Conservation (phyloP, 2,113 vertebrate genomes). For the Regulus satrapa region DNA sequence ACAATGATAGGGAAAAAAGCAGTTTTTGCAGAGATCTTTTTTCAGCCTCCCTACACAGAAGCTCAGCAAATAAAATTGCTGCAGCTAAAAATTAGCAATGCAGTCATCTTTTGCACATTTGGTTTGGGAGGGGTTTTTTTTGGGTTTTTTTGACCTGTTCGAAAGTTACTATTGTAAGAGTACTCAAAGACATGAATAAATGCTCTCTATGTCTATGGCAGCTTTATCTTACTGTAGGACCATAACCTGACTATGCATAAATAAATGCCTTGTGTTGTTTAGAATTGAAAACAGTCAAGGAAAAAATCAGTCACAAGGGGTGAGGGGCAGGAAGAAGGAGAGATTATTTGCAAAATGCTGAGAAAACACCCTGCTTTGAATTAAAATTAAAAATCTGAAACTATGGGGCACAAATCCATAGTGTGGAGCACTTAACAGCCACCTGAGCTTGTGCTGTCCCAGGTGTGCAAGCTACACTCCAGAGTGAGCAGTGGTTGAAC, state of each 20-base stretch:
- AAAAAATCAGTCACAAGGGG: not conserved
- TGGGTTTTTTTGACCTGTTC: not conserved
- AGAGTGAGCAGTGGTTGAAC: not conserved
- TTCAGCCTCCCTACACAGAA: not conserved
- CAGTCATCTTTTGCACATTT: not conserved
- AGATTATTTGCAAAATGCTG: not conserved
- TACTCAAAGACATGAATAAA: not conserved
- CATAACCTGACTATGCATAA: not conserved
- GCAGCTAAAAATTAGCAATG: constrained; percentile 2
- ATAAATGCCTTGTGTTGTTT: not conserved
- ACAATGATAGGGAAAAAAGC: not conserved
- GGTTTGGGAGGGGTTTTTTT: not conserved
- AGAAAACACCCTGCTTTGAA: not conserved
- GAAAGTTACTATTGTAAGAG: not conserved
- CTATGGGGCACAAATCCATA: not conserved
- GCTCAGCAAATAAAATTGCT: not conserved
- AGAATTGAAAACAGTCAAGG: not conserved
- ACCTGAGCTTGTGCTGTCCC: not conserved
- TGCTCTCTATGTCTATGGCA: not conserved
- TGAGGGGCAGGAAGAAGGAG: not conserved
- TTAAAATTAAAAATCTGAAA: not conserved
- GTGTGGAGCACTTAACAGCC: not conserved
- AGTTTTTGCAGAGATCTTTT: not conserved
- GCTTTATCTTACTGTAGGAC: not conserved
- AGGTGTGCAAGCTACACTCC: not conserved